Percentiles rank a stretch among this genome's conserved stretches.
Conservation (phyloP, 2,113 vertebrate genomes). For the Rhynchomys soricoides region DNA sequence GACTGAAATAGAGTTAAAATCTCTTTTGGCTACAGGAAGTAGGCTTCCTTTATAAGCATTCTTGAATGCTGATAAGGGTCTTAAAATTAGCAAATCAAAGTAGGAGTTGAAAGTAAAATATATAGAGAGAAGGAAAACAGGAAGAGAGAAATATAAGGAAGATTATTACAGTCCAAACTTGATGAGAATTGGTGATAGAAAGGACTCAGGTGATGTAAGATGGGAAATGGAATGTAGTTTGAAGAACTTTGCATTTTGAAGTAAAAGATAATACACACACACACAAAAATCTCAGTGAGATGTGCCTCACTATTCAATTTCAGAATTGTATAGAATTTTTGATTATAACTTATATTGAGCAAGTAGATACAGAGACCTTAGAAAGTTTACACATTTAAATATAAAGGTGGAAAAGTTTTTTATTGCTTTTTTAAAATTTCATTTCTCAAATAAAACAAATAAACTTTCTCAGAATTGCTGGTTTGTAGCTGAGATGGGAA, state of each 20-base stretch:
- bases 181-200: background rate
- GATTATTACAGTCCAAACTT: background rate
- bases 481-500: background rate
- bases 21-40: background rate
- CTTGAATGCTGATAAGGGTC: background rate
- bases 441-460: background rate
- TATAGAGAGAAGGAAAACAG: background rate
- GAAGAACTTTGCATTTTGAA: background rate
- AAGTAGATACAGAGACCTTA: background rate
- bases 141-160: background rate
- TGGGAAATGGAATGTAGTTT: background rate
- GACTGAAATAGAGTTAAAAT: background rate
- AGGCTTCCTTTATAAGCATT: background rate
- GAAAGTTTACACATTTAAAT: background rate
- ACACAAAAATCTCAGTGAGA: too few relatives aligned
- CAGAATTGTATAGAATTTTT: background rate
- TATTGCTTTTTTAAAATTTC: background rate
- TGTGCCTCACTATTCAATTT: background rate
- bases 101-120: background rate
- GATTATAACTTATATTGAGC: background rate
- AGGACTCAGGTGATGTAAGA: background rate
- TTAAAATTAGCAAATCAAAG: background rate
- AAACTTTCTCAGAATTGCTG: background rate
- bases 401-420: background rate
- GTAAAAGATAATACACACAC: background rate